A percentile compares a stretch with the other conserved stretches of the same genome.
Conservation (phyloP, 2,888 invertebrate genomes). For the Syritta pipiens region DNA sequence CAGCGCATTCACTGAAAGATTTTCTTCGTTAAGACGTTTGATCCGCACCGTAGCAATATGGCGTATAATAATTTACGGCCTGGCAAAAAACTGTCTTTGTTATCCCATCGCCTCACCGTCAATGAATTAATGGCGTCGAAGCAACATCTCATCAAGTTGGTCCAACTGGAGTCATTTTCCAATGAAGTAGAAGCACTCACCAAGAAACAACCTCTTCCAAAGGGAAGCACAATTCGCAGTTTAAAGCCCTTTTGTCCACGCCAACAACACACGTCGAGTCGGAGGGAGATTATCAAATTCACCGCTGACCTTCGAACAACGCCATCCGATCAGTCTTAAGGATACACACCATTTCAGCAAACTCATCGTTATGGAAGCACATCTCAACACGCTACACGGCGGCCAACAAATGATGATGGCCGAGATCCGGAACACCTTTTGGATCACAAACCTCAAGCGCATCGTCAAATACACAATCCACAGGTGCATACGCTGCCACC, state of each 20-base stretch:
- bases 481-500: conserved; percentile 9
- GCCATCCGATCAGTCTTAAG: neutral
- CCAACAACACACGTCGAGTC: neutral
- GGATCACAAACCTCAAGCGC: neutral
- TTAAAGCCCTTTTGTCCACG: conserved; percentile 9
- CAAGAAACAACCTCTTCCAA: neutral
- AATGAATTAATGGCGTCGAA: neutral
- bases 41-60: neutral
- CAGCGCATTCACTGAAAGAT: neutral
- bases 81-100: neutral
- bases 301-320: neutral
- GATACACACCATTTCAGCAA: neutral
- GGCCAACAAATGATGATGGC: neutral
- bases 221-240: neutral
- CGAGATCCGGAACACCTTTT: neutral
- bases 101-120: neutral
- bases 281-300: neutral
- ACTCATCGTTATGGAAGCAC: neutral
- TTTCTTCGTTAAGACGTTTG: neutral
- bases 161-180: neutral
- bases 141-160: neutral
- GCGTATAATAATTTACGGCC: neutral
- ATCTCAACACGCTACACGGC: neutral
- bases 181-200: neutral
- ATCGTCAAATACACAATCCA: neutral